Percentiles rank a stretch among this genome's conserved stretches.
Evolutionary conservation across 2,797 vertebrate species (phyloP).

Genomic region (Danio aesculapii): DNA sequence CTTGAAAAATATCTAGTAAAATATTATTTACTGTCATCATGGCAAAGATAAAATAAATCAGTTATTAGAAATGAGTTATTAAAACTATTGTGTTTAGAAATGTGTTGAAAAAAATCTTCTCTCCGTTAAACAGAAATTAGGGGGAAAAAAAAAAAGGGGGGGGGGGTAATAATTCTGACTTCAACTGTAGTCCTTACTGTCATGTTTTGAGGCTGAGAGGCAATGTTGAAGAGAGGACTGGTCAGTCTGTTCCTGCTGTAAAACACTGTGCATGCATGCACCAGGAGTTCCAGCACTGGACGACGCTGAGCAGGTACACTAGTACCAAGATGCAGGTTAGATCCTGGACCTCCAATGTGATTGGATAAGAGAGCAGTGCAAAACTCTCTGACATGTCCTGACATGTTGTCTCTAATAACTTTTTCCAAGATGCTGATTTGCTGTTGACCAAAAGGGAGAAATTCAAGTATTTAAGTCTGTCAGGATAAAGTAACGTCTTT

Average conservation of each 20-base stretch:
- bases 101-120: too few relatives aligned
- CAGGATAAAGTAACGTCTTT: not conserved
- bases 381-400: conserved; percentile 61
- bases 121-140: too few relatives aligned
- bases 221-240: conserved; percentile 69
- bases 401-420: conserved; percentile 35
- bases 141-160: too few relatives aligned
- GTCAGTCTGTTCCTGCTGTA: conserved; percentile 65
- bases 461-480: not conserved
- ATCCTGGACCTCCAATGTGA: conserved; percentile 56
- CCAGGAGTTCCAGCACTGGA: conserved; percentile 74
- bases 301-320: conserved; percentile 56
- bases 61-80: too few relatives aligned
- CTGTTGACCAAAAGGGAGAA: conserved; percentile 55
- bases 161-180: too few relatives aligned
- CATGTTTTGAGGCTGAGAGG: conserved; percentile 66
- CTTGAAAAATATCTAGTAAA: too few relatives aligned
- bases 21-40: too few relatives aligned
- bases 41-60: too few relatives aligned
- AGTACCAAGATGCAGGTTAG: conserved; percentile 38
- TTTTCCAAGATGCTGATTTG: conserved; percentile 61
- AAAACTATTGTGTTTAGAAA: too few relatives aligned
- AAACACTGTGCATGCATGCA: conserved; percentile 74
- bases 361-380: conserved; percentile 71
- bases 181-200: conserved; percentile 65